These are phyloP conservation scores for Euschistus heros DNA, from an alignment of 1,140 invertebrate species.

Conservation along the genomic window DNA sequence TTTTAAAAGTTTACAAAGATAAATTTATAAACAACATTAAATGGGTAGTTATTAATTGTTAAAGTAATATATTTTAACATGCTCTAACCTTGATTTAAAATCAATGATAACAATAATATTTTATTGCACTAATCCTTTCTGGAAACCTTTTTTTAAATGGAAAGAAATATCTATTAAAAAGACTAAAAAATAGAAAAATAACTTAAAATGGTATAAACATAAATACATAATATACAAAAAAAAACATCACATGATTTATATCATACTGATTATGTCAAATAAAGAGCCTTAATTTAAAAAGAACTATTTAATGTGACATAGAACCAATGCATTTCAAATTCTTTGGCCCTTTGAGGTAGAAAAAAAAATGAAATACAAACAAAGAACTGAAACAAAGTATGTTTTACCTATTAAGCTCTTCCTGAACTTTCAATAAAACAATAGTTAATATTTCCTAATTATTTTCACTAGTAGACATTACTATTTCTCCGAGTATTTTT, in stretches of 20 bases:
- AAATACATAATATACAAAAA: not conserved
- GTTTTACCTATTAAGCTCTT: not conserved
- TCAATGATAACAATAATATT: conserved; percentile 7
- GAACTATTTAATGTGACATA: not conserved
- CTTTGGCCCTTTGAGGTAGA: conserved; percentile 14
- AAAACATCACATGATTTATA: not conserved
- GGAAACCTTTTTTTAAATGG: not conserved
- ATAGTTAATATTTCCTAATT: not conserved
- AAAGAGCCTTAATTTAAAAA: not conserved
- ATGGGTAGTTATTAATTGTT: not conserved
- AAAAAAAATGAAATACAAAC: not conserved
- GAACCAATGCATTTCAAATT: not conserved
- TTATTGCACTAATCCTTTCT: not conserved
- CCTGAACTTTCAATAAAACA: not conserved
- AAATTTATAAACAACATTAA: conserved; percentile 2
- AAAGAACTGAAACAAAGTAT: not conserved
- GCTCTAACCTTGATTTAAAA: conserved; percentile 1
- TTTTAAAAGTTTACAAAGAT: conserved; percentile 1
- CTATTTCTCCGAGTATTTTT: not conserved
- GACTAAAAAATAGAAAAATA: not conserved
- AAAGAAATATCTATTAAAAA: not conserved
- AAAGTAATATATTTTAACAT: not conserved
- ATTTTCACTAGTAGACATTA: not conserved
- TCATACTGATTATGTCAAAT: not conserved
- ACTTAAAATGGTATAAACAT: not conserved